Evolutionary conservation across 2,113 vertebrate species (phyloP), one percentile per base, ranked within the genome.

Genomic region (Recurvirostra avosetta): DNA sequence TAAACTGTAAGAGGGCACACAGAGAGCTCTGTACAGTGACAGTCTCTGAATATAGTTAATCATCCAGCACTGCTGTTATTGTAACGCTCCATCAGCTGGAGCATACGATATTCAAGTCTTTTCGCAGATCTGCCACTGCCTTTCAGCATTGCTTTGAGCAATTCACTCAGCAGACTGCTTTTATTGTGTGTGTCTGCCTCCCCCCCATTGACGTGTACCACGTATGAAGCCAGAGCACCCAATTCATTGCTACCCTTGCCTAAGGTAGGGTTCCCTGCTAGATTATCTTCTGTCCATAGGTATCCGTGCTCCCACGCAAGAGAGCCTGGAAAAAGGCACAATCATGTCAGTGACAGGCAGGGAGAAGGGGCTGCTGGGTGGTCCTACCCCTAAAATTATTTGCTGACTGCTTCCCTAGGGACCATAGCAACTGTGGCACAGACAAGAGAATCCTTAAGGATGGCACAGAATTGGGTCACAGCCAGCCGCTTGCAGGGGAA

Each of bases 331-430:
- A 68, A 62, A 38, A 50, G 67, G 29, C 59, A 73, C 47, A 12
- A 15, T 61, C 40, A 23, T 5, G 20, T 68, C 87, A 79, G 56
- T 36, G 62, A 65, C 50, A 63, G 36, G 80, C 22, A 45, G 36
- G 53, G 72, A 74, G 82, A 96, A 88, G 70, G n/a, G 53, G 50
- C 47, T 85, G 70, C 77, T 86, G 92, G 92, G 92, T 95, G 94
- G 91, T 96, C 94, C 49, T 66, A 67, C 7, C 19, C 40, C 84
- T 94, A 88, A 95, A 96, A 83, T 93, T 95, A 91, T 72, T 91
- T 92, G 53, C 86, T 75, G 45, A 41, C 84, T 70, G 62, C 84
- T 95, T 82, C 74, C 84, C 70, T 76, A 81, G 84, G 62, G 94
- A 87, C 88, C 80, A 96, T 94, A 53, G 84, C 76, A 94, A 95